A percentile compares a stretch with the other conserved stretches of the same genome.
These are phyloP conservation scores for Paracentrotus lividus DNA, from an alignment of 53 echinoderm and acorn worm genomes.

Conservation along the genomic window DNA sequence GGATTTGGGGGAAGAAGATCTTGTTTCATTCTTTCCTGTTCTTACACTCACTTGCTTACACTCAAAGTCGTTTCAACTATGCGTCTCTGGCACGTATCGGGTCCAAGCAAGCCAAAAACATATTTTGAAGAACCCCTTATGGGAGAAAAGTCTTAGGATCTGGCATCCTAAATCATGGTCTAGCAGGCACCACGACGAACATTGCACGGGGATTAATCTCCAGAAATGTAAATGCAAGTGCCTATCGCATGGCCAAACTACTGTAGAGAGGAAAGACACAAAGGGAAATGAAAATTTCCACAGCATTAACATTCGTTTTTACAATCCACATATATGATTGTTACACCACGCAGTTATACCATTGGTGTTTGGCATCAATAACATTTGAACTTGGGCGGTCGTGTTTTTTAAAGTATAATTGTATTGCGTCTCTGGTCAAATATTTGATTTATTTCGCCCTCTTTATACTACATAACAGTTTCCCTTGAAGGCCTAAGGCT, in stretches of 20 bases:
- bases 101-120: background rate
- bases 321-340: background rate
- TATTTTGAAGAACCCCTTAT: conserved; percentile 20
- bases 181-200: conserved; percentile 42
- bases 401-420: background rate
- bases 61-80: conserved; percentile 8
- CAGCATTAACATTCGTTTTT: background rate
- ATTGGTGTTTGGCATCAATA: background rate
- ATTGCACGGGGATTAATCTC: background rate
- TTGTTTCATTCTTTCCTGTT: background rate
- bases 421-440: background rate
- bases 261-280: background rate
- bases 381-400: conserved; percentile 45
- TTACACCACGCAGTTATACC: background rate
- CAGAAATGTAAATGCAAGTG: conserved; percentile 52
- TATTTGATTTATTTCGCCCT: background rate
- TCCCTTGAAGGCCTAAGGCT: background rate
- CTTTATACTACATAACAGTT: background rate
- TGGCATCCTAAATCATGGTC: conserved; percentile 40
- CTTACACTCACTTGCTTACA: too few species aligned
- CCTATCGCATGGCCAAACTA: conserved; percentile 39
- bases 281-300: background rate
- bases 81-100: background rate
- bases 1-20: background rate
- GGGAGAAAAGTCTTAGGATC: conserved; percentile 48